A percentile compares a stretch with the other conserved stretches of the same genome.
These are phyloP conservation scores for Onychomys arenicola DNA, from an alignment of 2,797 vertebrate genomes.

Conservation along the genomic window DNA sequence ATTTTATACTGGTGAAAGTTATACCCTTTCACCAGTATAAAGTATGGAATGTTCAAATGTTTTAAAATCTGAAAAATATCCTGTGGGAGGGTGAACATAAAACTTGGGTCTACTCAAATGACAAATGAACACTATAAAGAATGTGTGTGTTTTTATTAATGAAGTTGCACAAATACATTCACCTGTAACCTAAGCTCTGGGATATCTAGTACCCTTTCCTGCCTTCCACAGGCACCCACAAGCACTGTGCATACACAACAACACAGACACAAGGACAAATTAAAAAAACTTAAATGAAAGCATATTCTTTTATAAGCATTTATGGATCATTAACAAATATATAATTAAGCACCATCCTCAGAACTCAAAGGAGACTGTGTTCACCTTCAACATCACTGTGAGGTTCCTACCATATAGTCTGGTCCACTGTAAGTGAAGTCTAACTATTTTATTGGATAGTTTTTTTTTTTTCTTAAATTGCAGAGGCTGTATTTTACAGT, in stretches of 20 bases:
- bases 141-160: background rate
- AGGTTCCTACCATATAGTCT: background rate
- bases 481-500: background rate
- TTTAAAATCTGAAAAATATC: background rate
- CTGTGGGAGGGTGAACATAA: background rate
- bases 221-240: background rate
- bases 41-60: background rate
- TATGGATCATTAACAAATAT: background rate
- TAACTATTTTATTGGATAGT: background rate
- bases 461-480: background rate
- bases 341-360: background rate
- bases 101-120: background rate
- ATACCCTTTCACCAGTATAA: too few relatives aligned
- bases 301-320: background rate
- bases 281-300: background rate
- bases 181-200: background rate
- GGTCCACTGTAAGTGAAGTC: background rate
- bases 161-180: background rate
- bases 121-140: background rate
- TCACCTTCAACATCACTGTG: background rate
- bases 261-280: too few relatives aligned
- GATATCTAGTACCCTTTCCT: background rate
- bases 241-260: background rate
- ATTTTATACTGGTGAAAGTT: background rate
- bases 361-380: background rate